A percentile compares a stretch with the other conserved stretches of the same genome.
Evolutionary conservation across 2,113 vertebrate species (phyloP).

Genomic region (Paralichthys olivaceus): DNA sequence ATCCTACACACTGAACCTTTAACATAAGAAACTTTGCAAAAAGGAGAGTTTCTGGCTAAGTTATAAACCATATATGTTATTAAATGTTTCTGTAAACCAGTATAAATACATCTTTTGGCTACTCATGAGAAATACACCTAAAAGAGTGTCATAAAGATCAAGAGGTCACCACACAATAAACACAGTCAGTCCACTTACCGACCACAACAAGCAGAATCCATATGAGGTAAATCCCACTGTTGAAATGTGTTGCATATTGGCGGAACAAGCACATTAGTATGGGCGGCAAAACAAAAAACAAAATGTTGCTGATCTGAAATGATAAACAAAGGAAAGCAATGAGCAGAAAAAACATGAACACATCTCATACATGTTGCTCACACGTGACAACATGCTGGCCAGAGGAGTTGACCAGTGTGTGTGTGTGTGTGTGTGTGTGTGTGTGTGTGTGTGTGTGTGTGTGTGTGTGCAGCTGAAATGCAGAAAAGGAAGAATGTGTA

Average conservation of each 20-base stretch:
- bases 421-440: background rate
- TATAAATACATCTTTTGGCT: background rate
- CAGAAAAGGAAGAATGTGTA: constrained; percentile 7
- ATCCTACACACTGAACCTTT: too few relatives aligned
- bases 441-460: background rate
- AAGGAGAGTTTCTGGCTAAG: background rate
- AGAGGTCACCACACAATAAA: constrained; percentile 19
- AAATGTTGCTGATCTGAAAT: constrained; percentile 96
- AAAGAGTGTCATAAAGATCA: background rate
- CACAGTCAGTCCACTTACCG: constrained; percentile 86
- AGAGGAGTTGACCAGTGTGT: constrained; percentile 30
- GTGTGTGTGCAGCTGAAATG: constrained; percentile 22
- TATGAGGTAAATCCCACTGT: constrained; percentile 98
- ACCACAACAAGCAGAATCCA: constrained; percentile 96
- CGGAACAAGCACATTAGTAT: constrained; percentile 98
- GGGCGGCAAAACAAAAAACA: constrained; percentile 97
- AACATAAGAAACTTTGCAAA: background rate
- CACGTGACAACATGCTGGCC: constrained; percentile 33
- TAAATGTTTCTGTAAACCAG: background rate
- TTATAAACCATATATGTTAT: too few relatives aligned
- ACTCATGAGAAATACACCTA: background rate
- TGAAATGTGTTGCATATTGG: constrained; percentile 97
- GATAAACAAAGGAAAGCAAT: constrained; percentile 64
- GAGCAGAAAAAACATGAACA: constrained; percentile 40
- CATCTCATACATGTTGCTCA: constrained; percentile 26